phyloP scores from a whole-genome alignment of 2,797 vertebrate species.

The Rhynchonycteris naso region DNA sequence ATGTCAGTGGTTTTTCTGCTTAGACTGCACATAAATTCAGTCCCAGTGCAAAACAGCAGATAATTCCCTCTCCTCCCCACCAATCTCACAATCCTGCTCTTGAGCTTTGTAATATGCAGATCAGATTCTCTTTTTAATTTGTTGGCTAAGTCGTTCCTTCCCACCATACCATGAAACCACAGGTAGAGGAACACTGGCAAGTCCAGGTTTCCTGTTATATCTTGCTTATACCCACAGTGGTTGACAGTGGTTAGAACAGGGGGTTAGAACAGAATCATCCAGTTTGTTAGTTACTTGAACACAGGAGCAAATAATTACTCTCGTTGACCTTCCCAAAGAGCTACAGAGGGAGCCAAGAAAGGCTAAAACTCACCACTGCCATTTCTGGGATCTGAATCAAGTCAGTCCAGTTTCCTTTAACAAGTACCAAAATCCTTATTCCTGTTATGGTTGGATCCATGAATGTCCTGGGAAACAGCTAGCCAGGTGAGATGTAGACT shows the following conservation, averaged over 20 bases:
- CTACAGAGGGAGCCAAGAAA: neutral
- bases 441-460: neutral
- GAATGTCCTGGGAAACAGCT: neutral
- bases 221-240: neutral
- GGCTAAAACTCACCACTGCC: neutral
- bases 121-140: slow-evolving; percentile 12
- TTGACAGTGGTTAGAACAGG: neutral
- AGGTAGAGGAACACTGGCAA: neutral
- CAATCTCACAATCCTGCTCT: neutral
- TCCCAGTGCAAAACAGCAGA: neutral
- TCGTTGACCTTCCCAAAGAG: neutral
- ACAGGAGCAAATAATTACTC: neutral
- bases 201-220: neutral
- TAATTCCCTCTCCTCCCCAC: neutral
- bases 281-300: neutral
- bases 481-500: neutral
- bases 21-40: neutral
- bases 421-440: neutral
- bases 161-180: neutral
- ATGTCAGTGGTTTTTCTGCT: slow-evolving; percentile 31
- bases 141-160: neutral
- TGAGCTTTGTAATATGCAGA: neutral
- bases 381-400: neutral
- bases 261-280: neutral
- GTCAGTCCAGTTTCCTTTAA: neutral